phyloP scores from a whole-genome alignment of 2,113 vertebrate species.

The Mobula birostris region DNA sequence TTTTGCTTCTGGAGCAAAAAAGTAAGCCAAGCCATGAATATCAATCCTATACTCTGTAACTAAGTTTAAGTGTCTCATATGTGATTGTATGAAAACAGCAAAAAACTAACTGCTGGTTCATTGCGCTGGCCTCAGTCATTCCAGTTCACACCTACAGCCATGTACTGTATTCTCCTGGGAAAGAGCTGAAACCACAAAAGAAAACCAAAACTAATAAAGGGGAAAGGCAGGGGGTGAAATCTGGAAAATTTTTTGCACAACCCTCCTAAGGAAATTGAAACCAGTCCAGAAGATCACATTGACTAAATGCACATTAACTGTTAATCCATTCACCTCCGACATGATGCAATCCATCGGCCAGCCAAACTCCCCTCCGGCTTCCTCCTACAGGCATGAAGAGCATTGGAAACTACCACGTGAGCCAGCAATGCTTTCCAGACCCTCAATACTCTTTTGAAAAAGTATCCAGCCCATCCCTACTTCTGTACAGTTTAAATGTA shows the following conservation, averaged over 20 bases:
- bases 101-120: neutral
- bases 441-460: neutral
- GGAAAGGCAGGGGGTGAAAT: no score
- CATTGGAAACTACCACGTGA: neutral
- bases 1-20: neutral
- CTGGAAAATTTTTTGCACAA: neutral
- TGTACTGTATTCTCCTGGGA: neutral
- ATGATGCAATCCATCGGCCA: neutral
- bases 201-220: neutral
- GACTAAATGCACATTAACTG: neutral
- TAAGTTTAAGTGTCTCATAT: neutral
- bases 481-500: neutral
- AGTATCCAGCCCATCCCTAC: neutral
- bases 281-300: neutral
- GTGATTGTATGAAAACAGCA: neutral
- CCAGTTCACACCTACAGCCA: neutral
- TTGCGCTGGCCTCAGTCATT: no score
- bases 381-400: neutral
- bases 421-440: neutral
- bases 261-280: neutral
- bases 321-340: neutral
- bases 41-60: neutral
- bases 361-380: neutral
- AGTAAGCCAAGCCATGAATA: neutral
- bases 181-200: no score